Conservation (phyloP, 2,888 invertebrate species). For the Trichogramma evanescens region DNA sequence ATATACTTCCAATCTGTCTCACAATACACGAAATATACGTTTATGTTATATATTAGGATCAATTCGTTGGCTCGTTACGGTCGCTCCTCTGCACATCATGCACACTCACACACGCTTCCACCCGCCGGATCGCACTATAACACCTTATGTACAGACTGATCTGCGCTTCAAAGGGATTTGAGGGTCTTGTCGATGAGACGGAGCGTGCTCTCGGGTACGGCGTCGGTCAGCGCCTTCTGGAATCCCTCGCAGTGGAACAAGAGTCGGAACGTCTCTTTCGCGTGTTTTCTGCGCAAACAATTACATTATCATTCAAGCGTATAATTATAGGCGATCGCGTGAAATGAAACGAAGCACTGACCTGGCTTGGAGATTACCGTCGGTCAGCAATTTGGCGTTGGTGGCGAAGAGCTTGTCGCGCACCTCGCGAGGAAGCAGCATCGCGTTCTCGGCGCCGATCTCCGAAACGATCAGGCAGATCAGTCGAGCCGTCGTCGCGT, state of each 20-base stretch:
- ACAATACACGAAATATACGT: too few species aligned
- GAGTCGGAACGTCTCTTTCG: conserved; percentile 68
- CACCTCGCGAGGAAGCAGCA: conserved; percentile 68
- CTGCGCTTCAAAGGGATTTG: conserved; percentile 49
- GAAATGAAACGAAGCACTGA: too few species aligned
- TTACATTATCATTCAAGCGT: too few species aligned
- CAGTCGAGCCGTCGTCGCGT: conserved; percentile 75
- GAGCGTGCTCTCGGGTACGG: conserved; percentile 70
- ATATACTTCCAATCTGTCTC: too few species aligned
- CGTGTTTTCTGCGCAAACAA: conserved; percentile 55
- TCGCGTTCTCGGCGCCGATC: conserved; percentile 65
- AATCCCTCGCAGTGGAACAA: conserved; percentile 70
- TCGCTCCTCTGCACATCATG: too few species aligned
- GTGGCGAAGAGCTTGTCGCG: conserved; percentile 73
- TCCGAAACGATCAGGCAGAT: conserved; percentile 66
- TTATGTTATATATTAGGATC: too few species aligned
- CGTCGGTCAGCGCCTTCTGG: conserved; percentile 67
- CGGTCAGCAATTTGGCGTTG: conserved; percentile 75
- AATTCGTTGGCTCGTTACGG: too few species aligned
- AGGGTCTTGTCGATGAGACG: conserved; percentile 80
- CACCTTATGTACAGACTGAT: conserved; percentile 10
- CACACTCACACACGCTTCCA: too few species aligned
- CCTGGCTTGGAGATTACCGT: conserved; percentile 82
- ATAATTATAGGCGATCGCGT: too few species aligned
- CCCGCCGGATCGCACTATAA: too few species aligned